Conservation (phyloP, 2,797 vertebrate genomes). For the Gorsachius magnificus region DNA sequence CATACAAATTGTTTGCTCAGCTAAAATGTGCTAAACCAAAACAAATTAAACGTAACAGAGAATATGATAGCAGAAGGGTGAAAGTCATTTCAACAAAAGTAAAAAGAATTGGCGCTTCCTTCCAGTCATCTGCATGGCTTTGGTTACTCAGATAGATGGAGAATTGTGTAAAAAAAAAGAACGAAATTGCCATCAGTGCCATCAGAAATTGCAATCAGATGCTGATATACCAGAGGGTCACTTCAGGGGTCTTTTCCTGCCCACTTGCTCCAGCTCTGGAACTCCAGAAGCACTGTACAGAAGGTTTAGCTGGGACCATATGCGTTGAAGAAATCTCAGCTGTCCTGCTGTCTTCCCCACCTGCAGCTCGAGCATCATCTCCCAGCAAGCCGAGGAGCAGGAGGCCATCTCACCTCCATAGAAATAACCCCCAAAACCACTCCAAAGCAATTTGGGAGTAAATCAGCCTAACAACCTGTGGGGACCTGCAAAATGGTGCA, state of each 20-base stretch:
- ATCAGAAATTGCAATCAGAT: constrained; percentile 7
- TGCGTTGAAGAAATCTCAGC: background rate
- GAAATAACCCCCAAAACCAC: background rate
- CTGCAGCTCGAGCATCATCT: background rate
- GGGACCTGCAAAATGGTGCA: background rate
- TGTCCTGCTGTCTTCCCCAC: background rate
- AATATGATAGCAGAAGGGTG: constrained; percentile 36
- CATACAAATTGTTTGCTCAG: constrained; percentile 53
- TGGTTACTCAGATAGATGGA: background rate
- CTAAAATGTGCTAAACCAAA: constrained; percentile 64
- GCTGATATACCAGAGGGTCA: background rate
- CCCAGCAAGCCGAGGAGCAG: background rate
- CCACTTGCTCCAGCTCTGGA: background rate
- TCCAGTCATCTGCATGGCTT: background rate
- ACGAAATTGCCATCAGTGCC: background rate
- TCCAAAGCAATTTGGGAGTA: background rate
- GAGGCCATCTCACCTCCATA: background rate
- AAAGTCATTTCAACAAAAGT: constrained; percentile 55
- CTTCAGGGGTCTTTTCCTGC: background rate
- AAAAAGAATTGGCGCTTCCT: background rate
- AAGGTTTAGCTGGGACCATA: background rate
- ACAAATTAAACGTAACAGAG: constrained; percentile 62
- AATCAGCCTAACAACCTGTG: background rate
- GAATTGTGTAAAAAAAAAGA: background rate
- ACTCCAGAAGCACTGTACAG: background rate